Evolutionary conservation across 2,797 vertebrate species (phyloP), one percentile per base, ranked within the genome.

Genomic region (Phoeniculus purpureus): DNA sequence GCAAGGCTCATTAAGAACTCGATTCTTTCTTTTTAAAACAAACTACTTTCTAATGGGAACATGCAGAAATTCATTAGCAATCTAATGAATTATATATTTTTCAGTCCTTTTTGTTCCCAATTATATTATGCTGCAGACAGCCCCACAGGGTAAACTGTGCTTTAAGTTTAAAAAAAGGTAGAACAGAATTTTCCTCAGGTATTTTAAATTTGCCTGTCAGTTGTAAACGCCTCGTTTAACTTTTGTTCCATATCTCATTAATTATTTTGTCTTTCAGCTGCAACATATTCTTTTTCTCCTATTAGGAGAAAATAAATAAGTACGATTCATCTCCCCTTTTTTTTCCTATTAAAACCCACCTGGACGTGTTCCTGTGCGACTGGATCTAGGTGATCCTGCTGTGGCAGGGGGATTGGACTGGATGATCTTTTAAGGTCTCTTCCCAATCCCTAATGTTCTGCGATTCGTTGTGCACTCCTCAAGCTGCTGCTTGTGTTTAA

Each of bases 31-130:
- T 90, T 87, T 68, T 77, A 72, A 92, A 92, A 71, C 71, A 91
- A 87, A 80, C 81, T 34, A 78, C 40, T 68, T 94, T 94, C 86
- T 92, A 93, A 92, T 87, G 88, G 71, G 71, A 91, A 74, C 67
- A 47, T 50, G 59, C 59, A 89, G 55, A 51, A 92, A 91, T 92
- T 94, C 87, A 78, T 95, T 91, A 91, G 73, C 54, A 85, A 54
- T 59, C 67, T 87, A 91, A 94, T 94, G 77, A 94, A 81, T 83
- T 4, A 31, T 5, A 59, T 88, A 66, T 91, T 70, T 88, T 72
- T 90, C 37, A 80, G 86, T 80, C 45, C 13, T 83, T 93, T 86
- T 81, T 84, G 85, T 20, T 93, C 43, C 74, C 34, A 90, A 16
- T 91, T 91, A 78, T 81, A 31, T 50, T 90, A 45, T 68, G 31